Evolutionary conservation across 1,140 invertebrate species (phyloP).

Genomic region (Hyphantria cunea): DNA sequence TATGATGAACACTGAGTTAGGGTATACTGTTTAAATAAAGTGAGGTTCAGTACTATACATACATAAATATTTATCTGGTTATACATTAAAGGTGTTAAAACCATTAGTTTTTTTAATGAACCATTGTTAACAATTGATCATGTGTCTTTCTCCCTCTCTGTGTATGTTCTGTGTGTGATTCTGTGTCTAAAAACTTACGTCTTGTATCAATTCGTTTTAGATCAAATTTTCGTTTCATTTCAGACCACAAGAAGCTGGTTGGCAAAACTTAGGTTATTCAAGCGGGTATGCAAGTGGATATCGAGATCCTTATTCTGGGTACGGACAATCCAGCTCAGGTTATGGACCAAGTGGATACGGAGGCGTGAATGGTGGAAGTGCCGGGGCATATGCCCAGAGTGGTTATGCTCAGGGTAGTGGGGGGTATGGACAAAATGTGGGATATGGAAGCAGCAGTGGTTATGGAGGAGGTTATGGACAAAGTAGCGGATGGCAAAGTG

Average conservation of each 20-base stretch:
- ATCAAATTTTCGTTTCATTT: not conserved
- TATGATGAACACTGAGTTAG: too few species aligned
- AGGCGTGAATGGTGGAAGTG: not conserved
- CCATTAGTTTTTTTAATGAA: too few species aligned
- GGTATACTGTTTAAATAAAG: too few species aligned
- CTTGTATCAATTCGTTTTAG: too few species aligned
- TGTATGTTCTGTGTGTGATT: too few species aligned
- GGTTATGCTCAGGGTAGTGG: not conserved
- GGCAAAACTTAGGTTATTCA: conserved; percentile 11
- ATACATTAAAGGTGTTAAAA: too few species aligned
- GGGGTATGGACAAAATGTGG: conserved; percentile 12
- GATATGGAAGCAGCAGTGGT: conserved; percentile 12
- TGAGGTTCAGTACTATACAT: too few species aligned
- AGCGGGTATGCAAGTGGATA: not conserved
- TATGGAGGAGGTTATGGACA: conserved; percentile 9
- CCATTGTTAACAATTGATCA: too few species aligned
- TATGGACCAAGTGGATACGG: conserved; percentile 11
- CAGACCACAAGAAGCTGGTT: conserved; percentile 14
- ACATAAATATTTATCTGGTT: too few species aligned
- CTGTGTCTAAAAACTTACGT: too few species aligned
- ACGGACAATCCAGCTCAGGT: conserved; percentile 1
- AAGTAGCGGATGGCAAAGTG: conserved; percentile 32
- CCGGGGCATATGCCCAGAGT: conserved; percentile 10
- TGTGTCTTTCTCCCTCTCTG: too few species aligned
- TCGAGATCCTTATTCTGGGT: conserved; percentile 12